A percentile compares a stretch with the other conserved stretches of the same genome.
phyloP scores from a whole-genome alignment of 2,113 vertebrate genomes.

The Oophaga pumilio region DNA sequence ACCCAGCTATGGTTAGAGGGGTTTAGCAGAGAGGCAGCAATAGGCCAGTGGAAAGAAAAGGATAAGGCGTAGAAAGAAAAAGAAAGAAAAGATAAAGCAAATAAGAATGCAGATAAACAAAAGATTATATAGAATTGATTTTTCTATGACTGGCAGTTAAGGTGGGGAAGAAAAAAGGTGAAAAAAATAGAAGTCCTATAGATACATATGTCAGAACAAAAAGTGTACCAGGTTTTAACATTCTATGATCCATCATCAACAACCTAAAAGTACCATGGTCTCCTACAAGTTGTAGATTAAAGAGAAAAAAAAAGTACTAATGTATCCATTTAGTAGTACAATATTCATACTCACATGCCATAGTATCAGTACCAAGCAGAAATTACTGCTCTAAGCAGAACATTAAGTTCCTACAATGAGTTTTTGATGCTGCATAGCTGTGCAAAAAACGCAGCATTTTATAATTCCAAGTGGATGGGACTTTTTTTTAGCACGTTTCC shows the following conservation, averaged over 20 bases:
- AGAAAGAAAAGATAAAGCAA: conserved; percentile 70
- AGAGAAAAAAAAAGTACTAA: background rate
- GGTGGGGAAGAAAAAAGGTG: conserved; percentile 57
- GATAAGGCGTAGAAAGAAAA: conserved; percentile 63
- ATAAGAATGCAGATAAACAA: conserved; percentile 75
- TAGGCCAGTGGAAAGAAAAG: conserved; percentile 69
- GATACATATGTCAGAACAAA: background rate
- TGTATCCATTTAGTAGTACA: background rate
- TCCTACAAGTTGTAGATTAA: background rate
- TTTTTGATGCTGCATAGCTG: too few species aligned
- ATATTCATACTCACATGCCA: background rate
- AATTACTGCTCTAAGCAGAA: background rate
- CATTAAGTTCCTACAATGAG: background rate
- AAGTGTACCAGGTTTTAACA: background rate
- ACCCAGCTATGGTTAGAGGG: conserved; percentile 93
- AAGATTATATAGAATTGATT: conserved; percentile 66
- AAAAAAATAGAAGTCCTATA: background rate
- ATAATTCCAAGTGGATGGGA: too few species aligned
- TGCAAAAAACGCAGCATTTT: too few species aligned
- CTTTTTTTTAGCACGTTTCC: too few species aligned
- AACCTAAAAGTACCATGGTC: background rate
- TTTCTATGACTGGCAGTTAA: conserved; percentile 64
- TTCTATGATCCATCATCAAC: background rate
- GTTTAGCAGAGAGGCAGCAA: conserved; percentile 79
- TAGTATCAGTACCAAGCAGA: background rate